Evolutionary conservation across 2,888 invertebrate species (phyloP).

Genomic region (Anaspis maculata): DNA sequence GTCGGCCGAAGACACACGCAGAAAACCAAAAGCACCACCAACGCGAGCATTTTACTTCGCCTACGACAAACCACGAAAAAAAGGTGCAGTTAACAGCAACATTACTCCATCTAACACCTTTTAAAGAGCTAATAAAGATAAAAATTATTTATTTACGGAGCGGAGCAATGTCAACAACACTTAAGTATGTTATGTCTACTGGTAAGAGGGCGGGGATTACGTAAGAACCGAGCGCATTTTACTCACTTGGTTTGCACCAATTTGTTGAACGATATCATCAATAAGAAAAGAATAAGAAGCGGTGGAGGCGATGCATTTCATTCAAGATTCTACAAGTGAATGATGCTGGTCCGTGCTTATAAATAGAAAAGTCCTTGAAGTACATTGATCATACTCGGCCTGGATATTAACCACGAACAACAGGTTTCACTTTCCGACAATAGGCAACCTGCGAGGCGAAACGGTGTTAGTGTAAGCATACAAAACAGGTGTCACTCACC

Average conservation of each 20-base stretch:
- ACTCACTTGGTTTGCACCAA: slow-evolving; percentile 21
- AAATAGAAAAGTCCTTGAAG: slow-evolving; percentile 28
- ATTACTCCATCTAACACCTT: no score
- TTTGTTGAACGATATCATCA: no score
- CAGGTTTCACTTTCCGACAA: slow-evolving; percentile 15
- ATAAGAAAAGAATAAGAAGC: no score
- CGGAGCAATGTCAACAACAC: no score
- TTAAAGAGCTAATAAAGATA: no score
- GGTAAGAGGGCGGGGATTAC: no score
- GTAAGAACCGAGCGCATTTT: no score
- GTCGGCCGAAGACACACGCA: slow-evolving; percentile 13
- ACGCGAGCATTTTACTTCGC: slow-evolving; percentile 20
- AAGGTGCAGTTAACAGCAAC: no score
- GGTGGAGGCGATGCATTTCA: slow-evolving; percentile 14
- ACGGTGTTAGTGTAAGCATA: no score
- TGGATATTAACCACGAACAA: slow-evolving; percentile 13
- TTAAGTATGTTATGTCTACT: no score
- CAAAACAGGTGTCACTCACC: no score
- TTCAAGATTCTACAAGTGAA: slow-evolving; percentile 7
- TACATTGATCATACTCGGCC: slow-evolving; percentile 9
- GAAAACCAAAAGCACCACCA: slow-evolving; percentile 17
- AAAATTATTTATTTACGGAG: no score
- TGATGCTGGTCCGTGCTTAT: slow-evolving; percentile 14
- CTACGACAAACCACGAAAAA: slow-evolving; percentile 9
- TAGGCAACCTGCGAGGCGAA: slow-evolving; percentile 13